These are phyloP conservation scores for Ammospiza caudacuta DNA, from an alignment of 2,113 vertebrate species.

Conservation along the genomic window DNA sequence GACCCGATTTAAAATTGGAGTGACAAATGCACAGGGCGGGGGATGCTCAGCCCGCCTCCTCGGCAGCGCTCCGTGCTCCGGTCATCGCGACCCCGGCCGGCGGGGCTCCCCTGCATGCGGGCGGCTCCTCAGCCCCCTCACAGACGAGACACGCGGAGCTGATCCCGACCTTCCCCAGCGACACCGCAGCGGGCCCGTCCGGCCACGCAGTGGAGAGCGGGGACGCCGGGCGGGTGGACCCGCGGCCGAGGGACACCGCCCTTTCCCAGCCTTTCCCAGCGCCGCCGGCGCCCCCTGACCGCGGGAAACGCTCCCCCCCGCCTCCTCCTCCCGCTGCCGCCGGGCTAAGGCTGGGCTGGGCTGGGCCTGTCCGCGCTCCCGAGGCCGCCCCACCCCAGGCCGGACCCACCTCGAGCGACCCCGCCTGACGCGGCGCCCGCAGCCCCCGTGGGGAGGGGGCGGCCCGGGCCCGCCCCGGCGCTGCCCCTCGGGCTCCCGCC, in stretches of 20 bases:
- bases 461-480: background rate
- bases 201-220: rapidly evolving
- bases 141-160: background rate
- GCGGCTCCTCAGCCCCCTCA: background rate
- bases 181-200: too few species aligned
- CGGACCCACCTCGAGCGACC: background rate
- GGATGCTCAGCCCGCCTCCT: background rate
- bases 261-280: background rate
- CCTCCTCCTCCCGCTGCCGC: background rate
- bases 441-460: background rate
- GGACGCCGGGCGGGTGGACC: background rate
- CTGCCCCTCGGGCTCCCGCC: background rate
- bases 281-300: background rate
- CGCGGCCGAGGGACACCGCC: background rate
- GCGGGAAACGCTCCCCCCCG: background rate
- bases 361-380: background rate
- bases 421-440: background rate
- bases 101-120: background rate
- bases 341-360: background rate
- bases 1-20: rapidly evolving
- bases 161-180: background rate
- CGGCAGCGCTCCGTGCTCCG: background rate
- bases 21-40: too few species aligned
- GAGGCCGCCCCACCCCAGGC: background rate
- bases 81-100: background rate